Evolutionary conservation across 2,113 vertebrate genomes (phyloP), one percentile per base, ranked within the genome.

Genomic region (Triplophysa dalaica): DNA sequence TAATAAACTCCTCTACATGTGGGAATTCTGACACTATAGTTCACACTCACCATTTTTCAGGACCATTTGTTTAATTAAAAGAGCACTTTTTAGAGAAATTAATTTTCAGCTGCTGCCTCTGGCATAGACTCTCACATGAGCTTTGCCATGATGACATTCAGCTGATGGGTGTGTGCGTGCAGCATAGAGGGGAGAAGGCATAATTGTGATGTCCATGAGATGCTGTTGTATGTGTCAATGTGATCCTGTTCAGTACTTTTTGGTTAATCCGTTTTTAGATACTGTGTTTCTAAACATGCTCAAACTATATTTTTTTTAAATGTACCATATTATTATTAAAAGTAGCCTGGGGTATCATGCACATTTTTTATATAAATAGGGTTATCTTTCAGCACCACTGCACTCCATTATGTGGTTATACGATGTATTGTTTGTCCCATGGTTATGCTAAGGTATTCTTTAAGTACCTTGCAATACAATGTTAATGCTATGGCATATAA

Each of bases 21-120:
- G 86, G 88, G 89, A 88, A 87, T 87, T 81, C n/a, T 22, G 1
- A 79, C 66, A 87, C 70, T 79, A 29, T 29, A 38, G 75, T 80
- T 77, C 79, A 79, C 61, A 66, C 81, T 81, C 69, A 67, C 76
- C 85, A 87, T 86, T 86, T 83, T 86, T 85, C 85, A 84, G 81
- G 76, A 83, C 82, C 68, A 54, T 89, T 92, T 90, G 89, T 90
- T 92, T 91, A 91, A 92, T 92, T 91, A 90, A 91, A 91, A 87
- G 82, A 89, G 84, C 87, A 81, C 80, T 84, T 91, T 91, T 89
- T 89, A 87, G 72, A 85, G 85, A 88, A 90, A 91, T 88, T 75
- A 89, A 89, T 81, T 38, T 50, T 68, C 69, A 33, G 70, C 68
- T 80, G 69, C 50, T 11, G 81, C 87, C 88, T 81, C 80, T 87